Evolutionary conservation across 1,140 invertebrate species (phyloP).

Genomic region (Drosophila arawakana): DNA sequence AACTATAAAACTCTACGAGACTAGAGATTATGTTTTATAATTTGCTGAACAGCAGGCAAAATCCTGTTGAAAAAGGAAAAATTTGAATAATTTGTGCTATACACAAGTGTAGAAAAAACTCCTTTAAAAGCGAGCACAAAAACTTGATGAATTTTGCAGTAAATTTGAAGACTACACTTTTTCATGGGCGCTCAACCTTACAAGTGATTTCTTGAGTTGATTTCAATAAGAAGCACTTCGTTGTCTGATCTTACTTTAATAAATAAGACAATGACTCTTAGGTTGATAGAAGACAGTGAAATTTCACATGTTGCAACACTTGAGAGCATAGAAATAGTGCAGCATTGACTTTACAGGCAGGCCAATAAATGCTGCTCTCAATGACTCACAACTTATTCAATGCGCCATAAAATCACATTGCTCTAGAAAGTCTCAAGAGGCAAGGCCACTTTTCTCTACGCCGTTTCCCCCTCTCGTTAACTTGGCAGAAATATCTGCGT

Average conservation of each 20-base stretch:
- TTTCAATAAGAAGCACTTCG: no score
- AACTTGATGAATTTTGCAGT: no score
- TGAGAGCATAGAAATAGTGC: constrained; percentile 46
- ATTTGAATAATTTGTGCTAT: no score
- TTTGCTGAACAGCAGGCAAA: background rate
- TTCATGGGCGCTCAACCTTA: no score
- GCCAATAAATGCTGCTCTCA: constrained; percentile 60
- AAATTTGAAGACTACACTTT: no score
- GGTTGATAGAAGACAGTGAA: background rate
- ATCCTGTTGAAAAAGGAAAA: no score
- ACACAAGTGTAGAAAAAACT: no score
- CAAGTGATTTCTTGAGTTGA: no score
- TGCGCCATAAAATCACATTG: constrained; percentile 67
- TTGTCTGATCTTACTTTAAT: background rate
- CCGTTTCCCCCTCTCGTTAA: background rate
- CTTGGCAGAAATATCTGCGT: constrained; percentile 29
- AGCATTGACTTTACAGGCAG: constrained; percentile 53
- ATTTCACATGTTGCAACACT: constrained; percentile 3
- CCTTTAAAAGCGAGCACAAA: no score
- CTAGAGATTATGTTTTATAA: no score
- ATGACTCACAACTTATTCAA: constrained; percentile 76
- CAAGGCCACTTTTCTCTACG: background rate
- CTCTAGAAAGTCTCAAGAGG: constrained; percentile 6
- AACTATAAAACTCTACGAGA: background rate
- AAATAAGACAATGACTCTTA: constrained; percentile 1